phyloP scores from a whole-genome alignment of 2,113 vertebrate genomes.

The Dipodomys stephensi region DNA sequence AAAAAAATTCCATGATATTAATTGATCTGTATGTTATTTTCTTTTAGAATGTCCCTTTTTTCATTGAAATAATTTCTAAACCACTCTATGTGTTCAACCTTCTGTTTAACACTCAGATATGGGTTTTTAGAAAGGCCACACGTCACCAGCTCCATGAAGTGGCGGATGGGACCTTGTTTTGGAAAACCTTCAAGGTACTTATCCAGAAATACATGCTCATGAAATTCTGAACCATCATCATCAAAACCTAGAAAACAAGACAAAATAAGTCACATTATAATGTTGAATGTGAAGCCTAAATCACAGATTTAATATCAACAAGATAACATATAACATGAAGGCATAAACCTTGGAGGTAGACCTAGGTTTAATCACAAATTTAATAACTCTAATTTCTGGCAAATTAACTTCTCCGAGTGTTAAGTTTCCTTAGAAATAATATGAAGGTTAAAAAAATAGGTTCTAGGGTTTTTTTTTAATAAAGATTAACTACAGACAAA shows the following conservation, averaged over 20 bases:
- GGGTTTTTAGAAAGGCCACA: no score
- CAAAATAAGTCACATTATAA: neutral
- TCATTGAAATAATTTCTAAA: no score
- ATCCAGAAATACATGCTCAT: slow-evolving; percentile 97
- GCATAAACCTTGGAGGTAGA: neutral
- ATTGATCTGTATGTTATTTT: no score
- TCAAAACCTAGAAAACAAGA: slow-evolving; percentile 71
- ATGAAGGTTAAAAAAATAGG: neutral
- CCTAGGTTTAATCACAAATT: neutral
- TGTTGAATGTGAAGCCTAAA: neutral
- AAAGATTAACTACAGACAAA: neutral
- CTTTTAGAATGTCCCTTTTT: no score
- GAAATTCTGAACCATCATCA: slow-evolving; percentile 93
- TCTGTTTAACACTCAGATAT: no score
- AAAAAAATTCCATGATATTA: no score
- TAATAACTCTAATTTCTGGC: neutral
- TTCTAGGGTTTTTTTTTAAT: neutral
- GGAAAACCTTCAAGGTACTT: no score
- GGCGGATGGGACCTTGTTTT: no score
- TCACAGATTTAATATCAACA: slow-evolving; percentile 30
- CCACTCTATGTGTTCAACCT: no score
- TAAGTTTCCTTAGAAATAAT: neutral
- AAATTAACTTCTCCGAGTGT: neutral
- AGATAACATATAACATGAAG: neutral
- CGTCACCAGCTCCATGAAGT: no score